Evolutionary conservation across 2,797 vertebrate genomes (phyloP).

Genomic region (Rhadinocentrus ornatus): DNA sequence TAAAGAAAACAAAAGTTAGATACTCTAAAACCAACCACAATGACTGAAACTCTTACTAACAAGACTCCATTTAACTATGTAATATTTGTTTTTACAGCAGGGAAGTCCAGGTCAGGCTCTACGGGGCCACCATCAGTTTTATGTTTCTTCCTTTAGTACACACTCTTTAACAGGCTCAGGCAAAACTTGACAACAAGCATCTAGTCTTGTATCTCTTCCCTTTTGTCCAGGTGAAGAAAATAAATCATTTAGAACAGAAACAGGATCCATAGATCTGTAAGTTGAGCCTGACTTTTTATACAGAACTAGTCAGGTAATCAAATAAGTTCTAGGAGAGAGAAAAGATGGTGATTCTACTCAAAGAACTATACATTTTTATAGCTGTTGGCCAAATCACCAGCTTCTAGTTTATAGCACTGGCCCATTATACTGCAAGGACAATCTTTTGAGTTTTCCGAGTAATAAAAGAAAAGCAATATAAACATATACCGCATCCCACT

Average conservation of each 20-base stretch:
- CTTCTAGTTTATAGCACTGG: neutral
- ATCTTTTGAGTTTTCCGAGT: conserved; percentile 6
- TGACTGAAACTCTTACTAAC: neutral
- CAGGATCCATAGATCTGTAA: neutral
- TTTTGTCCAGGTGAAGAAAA: neutral
- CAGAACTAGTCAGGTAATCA: neutral
- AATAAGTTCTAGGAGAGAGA: neutral
- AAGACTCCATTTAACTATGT: neutral
- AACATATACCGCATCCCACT: neutral
- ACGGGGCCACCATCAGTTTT: too few relatives aligned
- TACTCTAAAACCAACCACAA: too few relatives aligned
- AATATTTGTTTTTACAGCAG: too few relatives aligned
- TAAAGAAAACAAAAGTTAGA: too few relatives aligned
- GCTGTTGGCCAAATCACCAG: neutral
- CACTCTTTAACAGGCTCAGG: too few relatives aligned
- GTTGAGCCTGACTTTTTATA: neutral
- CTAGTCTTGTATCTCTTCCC: neutral
- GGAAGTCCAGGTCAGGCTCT: too few relatives aligned
- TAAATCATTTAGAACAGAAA: neutral
- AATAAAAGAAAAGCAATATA: conserved; percentile 2
- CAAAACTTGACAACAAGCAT: too few relatives aligned
- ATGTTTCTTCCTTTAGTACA: too few relatives aligned
- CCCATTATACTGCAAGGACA: conserved; percentile 2
- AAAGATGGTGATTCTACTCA: neutral
- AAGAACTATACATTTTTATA: neutral